Evolutionary conservation across 2,113 vertebrate genomes (phyloP).

Genomic region (Megaceryle torquata): DNA sequence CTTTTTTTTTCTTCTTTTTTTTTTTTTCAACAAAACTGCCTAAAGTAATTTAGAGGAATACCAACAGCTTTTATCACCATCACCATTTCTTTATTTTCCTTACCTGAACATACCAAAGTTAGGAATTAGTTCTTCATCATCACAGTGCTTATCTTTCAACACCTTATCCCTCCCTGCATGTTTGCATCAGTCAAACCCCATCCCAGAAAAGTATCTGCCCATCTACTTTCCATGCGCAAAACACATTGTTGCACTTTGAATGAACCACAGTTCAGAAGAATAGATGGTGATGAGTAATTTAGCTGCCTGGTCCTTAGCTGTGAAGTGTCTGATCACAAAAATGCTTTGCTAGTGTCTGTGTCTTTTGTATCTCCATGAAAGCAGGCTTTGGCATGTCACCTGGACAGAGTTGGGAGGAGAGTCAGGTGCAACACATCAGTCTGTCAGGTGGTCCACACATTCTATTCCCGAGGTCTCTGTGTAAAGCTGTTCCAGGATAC

Average conservation of each 20-base stretch:
- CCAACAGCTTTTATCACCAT: neutral
- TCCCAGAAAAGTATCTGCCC: neutral
- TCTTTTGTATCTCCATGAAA: neutral
- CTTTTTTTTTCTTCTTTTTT: neutral
- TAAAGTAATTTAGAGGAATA: neutral
- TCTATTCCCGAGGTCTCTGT: neutral
- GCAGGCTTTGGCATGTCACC: neutral
- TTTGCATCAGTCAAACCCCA: neutral
- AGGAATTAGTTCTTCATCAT: neutral
- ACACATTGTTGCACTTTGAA: neutral
- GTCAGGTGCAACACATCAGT: fast-evolving
- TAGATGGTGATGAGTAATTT: neutral
- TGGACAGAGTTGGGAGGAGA: neutral
- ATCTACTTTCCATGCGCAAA: neutral
- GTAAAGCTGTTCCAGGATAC: neutral
- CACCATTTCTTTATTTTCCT: neutral
- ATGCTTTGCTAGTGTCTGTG: fast-evolving
- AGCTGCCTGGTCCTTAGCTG: neutral
- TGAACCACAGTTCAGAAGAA: neutral
- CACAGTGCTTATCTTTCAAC: neutral
- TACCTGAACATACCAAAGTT: neutral
- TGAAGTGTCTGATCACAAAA: neutral
- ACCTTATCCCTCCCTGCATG: neutral
- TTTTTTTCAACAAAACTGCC: neutral
- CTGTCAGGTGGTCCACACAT: neutral